A percentile compares a stretch with the other conserved stretches of the same genome.
These are phyloP conservation scores for Tortricodes alternella DNA, from an alignment of 2,888 invertebrate genomes.

Conservation along the genomic window DNA sequence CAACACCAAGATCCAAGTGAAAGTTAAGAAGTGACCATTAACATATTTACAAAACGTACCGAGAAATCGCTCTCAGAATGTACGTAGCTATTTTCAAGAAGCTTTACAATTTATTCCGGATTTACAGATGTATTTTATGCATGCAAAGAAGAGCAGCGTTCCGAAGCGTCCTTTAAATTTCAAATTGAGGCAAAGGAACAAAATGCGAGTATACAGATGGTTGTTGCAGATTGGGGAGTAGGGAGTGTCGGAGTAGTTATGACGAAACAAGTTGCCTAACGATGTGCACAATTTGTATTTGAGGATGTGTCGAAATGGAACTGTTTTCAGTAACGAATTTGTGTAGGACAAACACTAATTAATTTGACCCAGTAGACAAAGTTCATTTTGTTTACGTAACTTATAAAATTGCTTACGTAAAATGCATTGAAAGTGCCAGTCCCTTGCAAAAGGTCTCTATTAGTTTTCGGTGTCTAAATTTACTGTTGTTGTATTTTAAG, in stretches of 20 bases:
- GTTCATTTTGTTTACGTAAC: too few relatives aligned
- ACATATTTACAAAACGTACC: neutral
- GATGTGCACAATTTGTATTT: neutral
- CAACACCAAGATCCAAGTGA: neutral
- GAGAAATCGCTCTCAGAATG: neutral
- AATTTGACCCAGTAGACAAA: too few relatives aligned
- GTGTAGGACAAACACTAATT: too few relatives aligned
- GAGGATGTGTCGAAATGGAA: neutral
- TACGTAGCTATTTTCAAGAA: conserved; percentile 19
- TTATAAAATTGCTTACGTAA: too few relatives aligned
- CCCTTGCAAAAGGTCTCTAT: too few relatives aligned
- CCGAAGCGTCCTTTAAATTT: conserved; percentile 38
- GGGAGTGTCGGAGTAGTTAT: neutral
- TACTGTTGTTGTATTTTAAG: too few relatives aligned
- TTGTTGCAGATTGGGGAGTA: conserved; percentile 4
- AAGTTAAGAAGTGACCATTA: neutral
- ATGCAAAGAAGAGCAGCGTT: conserved; percentile 40
- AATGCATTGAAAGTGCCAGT: too few relatives aligned
- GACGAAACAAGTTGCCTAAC: neutral
- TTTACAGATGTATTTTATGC: conserved; percentile 39
- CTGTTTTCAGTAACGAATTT: too few relatives aligned
- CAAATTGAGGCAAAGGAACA: conserved; percentile 33
- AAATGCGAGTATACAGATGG: conserved; percentile 31
- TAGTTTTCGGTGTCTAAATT: too few relatives aligned
- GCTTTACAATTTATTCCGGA: conserved; percentile 34